phyloP scores from a whole-genome alignment of 2,113 vertebrate species.

The Albula glossodonta region DNA sequence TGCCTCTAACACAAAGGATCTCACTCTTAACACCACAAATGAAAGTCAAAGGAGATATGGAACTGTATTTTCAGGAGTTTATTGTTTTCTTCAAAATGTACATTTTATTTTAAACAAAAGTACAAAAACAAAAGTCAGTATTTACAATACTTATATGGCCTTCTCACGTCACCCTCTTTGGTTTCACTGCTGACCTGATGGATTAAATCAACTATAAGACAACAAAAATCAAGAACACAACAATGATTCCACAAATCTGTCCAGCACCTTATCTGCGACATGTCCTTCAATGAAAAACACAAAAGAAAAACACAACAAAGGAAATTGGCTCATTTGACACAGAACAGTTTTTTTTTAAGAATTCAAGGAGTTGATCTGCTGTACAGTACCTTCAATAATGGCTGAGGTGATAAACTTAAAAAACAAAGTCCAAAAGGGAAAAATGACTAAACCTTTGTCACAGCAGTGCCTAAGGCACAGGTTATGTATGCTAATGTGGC shows the following conservation, averaged over 20 bases:
- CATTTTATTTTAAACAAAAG: slow-evolving; percentile 95
- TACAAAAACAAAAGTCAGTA: slow-evolving; percentile 85
- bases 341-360: neutral
- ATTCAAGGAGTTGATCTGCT: neutral
- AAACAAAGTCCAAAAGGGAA: neutral
- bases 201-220: slow-evolving; percentile 48
- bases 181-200: slow-evolving; percentile 85
- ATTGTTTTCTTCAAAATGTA: slow-evolving; percentile 75
- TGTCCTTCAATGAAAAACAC: neutral
- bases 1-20: too few relatives aligned
- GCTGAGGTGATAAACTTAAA: neutral
- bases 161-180: slow-evolving; percentile 82
- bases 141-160: slow-evolving; percentile 88
- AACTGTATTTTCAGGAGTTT: slow-evolving; percentile 12
- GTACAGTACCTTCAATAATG: slow-evolving; percentile 28
- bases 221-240: slow-evolving; percentile 42
- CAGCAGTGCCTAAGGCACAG: slow-evolving; percentile 32
- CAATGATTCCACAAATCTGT: neutral
- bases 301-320: neutral
- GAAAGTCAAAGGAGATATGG: neutral
- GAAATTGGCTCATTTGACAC: neutral
- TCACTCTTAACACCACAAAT: neutral
- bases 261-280: neutral
- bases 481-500: slow-evolving; percentile 30
- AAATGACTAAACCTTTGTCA: slow-evolving; percentile 44